Evolutionary conservation across 2,113 vertebrate genomes (phyloP), one percentile per base, ranked within the genome.

Genomic region (Zeus faber): DNA sequence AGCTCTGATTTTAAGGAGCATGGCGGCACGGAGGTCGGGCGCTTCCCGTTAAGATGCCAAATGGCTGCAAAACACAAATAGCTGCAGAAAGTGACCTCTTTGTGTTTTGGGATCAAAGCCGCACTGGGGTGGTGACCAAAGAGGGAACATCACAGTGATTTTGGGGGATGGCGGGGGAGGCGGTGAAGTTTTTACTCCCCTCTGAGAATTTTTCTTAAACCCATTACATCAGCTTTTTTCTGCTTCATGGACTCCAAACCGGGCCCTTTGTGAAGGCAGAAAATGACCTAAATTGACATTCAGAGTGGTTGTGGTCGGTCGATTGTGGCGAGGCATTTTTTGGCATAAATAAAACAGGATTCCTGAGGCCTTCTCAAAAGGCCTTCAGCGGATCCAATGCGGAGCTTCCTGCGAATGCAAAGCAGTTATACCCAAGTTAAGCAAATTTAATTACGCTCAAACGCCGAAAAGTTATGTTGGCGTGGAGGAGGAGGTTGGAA

Each of bases 201-300:
- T 81, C 57, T 49, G 13, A 81, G 84, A 81, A 84, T 78, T 88
- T 88, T 86, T 85, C 83, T 87, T 85, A 86, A 89, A 85, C 79
- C 82, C 79, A 85, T 89, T 88, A 87, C 87, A 87, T 91, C 87
- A 87, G 85, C 77, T 85, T 81, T 78, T 84, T 80, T 88, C 81
- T 85, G 81, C 88, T 85, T 84, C 72, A 85, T 45, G 40, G 81
- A 65, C 62, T 86, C 80, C 56, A 77, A 81, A 76, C 71, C 70
- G 5, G 55, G 33, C 70, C 78, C 81, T 89, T 88, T 87, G 81
- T 85, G 65, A 76, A 71, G 57, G 63, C 54, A 85, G 85, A 89
- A 87, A 88, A 88, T 85, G 81, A 88, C 83, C 86, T 85, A 85
- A 88, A 85, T 74, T 79, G 84, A 81, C 80, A 82, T 79, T 79